Base-by-base conservation (phyloP, 2,113 vertebrate species). In the Phyllostomus hastatus region DNA sequence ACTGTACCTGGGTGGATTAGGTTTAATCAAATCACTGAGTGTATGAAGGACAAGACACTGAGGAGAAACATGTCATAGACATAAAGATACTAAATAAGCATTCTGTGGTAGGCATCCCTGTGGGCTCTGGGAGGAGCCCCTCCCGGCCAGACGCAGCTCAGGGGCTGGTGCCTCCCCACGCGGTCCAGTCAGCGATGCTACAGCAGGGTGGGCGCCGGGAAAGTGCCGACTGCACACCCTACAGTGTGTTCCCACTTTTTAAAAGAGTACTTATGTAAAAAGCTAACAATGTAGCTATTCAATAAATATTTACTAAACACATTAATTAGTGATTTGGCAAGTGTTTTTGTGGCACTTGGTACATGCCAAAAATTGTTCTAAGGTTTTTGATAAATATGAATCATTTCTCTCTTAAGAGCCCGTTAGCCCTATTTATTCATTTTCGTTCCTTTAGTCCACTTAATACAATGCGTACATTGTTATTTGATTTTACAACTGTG, bases 61-160 rank as follows among this genome's bases (percentile, higher is more conserved):
- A 88, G 38, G 41, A n/a, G 50, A 89, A 81, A 48, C 1, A 1
- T 22, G 66, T 14, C 31, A 28, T 2, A n/a, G 19, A 70, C 72
- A 80, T 33, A 52, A 83, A 88, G 31, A 59, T 20, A 5, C 24
- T 7, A 73, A 46, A 1, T 22, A 72, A 24, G 24, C 16, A 35
- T n/a, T 38, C 22, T 48, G 5, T n/a, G 33, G 1, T 4, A 2
- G 3, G 5, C 19, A 16, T 31, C 0, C 8, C 5, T 1, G 3
- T 46, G 10, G 50, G 17, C 4, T 22, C 9, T 41, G n/a, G 20
- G 17, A 33, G 22, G 10, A 67, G 69, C 16, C 12, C 12, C 3
- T 54, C 5, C 16, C 33, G 50, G 50, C 16, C 33, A 22, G 17
- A 72, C 11, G 9, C 11, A 43, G 28, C 38, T 35, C 11, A 16